A percentile compares a stretch with the other conserved stretches of the same genome.
These are phyloP conservation scores for Hyles vespertilio DNA, from an alignment of 1,140 invertebrate species.

Conservation along the genomic window DNA sequence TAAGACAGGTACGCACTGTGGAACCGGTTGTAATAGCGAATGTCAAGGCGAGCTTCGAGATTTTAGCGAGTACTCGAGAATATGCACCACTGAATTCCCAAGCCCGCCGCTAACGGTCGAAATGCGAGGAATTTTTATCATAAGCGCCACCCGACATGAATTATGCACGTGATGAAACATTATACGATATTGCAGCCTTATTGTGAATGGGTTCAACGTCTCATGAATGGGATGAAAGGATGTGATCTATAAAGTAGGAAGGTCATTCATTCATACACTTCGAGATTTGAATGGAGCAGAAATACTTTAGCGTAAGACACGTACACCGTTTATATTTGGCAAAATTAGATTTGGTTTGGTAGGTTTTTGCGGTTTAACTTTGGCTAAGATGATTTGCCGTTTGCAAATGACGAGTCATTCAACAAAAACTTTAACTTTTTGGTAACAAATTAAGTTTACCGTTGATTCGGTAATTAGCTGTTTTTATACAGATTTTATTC, in stretches of 20 bases:
- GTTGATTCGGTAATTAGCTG: no score
- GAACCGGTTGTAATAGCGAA: slow-evolving; percentile 10
- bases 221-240: slow-evolving; percentile 4
- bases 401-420: no score
- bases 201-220: slow-evolving; percentile 11
- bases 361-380: no score
- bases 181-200: slow-evolving; percentile 15
- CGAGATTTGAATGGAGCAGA: no score
- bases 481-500: no score
- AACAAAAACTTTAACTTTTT: no score
- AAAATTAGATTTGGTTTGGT: no score
- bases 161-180: slow-evolving; percentile 47
- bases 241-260: slow-evolving; percentile 5
- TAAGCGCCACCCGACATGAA: slow-evolving; percentile 49
- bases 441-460: no score
- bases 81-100: slow-evolving; percentile 19
- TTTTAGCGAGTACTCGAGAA: slow-evolving; percentile 20
- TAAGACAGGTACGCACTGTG: slow-evolving; percentile 1
- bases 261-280: no score
- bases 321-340: no score
- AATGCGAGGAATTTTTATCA: slow-evolving; percentile 57
- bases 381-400: no score
- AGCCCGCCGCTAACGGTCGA: slow-evolving; percentile 22
- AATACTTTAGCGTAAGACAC: no score
- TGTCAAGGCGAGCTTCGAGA: slow-evolving; percentile 20